Evolutionary conservation across 2,113 vertebrate genomes (phyloP).

Genomic region (Nansenia antarctica): DNA sequence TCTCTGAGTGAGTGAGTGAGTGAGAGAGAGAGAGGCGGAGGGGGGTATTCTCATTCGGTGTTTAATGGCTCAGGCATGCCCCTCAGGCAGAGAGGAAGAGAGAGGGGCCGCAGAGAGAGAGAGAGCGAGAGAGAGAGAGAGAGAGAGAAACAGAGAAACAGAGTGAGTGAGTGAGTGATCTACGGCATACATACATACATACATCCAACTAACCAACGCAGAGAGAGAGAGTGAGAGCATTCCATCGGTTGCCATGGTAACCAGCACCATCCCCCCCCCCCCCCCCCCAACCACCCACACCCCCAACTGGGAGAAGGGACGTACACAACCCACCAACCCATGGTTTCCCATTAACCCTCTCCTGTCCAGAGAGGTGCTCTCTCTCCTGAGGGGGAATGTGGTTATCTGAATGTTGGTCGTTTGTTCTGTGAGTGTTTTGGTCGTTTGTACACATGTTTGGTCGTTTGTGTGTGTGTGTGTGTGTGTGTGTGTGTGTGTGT

Average conservation of each 20-base stretch:
- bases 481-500: too few relatives aligned
- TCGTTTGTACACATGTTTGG: too few relatives aligned
- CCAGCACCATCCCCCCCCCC: too few relatives aligned
- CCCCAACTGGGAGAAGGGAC: conserved; percentile 24
- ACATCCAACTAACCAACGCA: not conserved
- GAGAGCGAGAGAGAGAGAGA: conserved; percentile 5
- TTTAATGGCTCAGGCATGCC: conserved; percentile 44
- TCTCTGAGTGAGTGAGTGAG: not conserved
- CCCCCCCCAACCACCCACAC: too few relatives aligned
- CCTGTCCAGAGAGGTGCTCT: conserved; percentile 20
- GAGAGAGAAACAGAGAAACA: conserved; percentile 1
- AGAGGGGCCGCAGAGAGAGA: not conserved
- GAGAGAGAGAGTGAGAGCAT: conserved; percentile 36
- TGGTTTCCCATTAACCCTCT: conserved; percentile 27
- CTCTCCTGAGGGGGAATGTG: too few relatives aligned
- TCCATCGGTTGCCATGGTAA: conserved; percentile 55
- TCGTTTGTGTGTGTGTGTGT: too few relatives aligned
- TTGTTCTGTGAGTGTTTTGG: too few relatives aligned
- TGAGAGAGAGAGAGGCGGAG: too few relatives aligned
- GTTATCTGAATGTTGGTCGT: too few relatives aligned
- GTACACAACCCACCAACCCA: conserved; percentile 23
- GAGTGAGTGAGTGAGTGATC: conserved; percentile 3
- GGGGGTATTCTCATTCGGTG: conserved; percentile 44
- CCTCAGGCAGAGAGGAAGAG: conserved; percentile 12
- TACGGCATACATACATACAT: conserved; percentile 2